Percentiles rank a stretch among this genome's conserved stretches.
Evolutionary conservation across 2,113 vertebrate species (phyloP).

Genomic region (Protobothrops mucrosquamatus): DNA sequence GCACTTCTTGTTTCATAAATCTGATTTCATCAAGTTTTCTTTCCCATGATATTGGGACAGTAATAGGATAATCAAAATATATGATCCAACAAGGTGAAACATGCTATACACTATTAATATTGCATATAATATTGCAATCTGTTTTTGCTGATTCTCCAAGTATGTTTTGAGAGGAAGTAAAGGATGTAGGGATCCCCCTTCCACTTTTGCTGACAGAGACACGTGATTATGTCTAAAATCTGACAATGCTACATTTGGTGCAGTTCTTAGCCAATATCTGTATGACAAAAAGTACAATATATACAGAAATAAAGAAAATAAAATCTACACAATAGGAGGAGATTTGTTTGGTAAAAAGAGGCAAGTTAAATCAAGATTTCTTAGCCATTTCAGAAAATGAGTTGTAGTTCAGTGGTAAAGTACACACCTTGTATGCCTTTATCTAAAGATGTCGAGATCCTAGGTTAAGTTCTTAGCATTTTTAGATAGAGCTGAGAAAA

Average conservation of each 20-base stretch:
- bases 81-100: not conserved
- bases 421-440: not conserved
- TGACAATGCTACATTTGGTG: not conserved
- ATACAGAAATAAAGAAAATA: slow-evolving; percentile 10
- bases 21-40: not conserved
- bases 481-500: not conserved
- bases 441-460: not conserved
- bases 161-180: not conserved
- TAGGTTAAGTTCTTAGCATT: not conserved
- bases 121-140: not conserved
- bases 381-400: not conserved
- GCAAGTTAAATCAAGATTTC: slow-evolving; percentile 16
- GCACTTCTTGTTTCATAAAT: not conserved
- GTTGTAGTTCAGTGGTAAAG: not conserved
- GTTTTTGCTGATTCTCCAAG: not conserved
- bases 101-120: not conserved
- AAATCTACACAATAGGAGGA: slow-evolving; percentile 24
- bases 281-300: not conserved
- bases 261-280: not conserved
- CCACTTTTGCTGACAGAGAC: not conserved
- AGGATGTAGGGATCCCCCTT: not conserved
- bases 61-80: not conserved
- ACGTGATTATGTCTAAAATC: not conserved
- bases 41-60: not conserved
- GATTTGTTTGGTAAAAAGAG: slow-evolving; percentile 50